phyloP scores from a whole-genome alignment of 2,888 invertebrate genomes.

The Ectemnius cavifrons region DNA sequence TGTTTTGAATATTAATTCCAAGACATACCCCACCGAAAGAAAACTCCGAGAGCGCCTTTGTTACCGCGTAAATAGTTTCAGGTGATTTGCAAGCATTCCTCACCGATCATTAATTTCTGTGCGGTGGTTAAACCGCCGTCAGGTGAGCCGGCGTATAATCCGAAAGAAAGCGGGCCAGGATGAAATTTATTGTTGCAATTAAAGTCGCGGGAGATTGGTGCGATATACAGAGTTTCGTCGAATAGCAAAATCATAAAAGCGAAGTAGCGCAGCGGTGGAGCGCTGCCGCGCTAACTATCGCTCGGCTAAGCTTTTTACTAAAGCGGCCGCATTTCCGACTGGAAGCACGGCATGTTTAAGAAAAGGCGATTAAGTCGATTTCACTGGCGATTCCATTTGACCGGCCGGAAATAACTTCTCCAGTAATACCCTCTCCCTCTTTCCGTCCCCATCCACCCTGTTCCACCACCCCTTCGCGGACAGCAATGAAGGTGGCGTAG shows the following conservation, averaged over 20 bases:
- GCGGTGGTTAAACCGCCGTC: not conserved
- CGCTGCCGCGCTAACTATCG: not conserved
- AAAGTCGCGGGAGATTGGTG: not conserved
- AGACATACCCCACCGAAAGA: not conserved
- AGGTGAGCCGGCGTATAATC: not conserved
- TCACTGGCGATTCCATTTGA: slow-evolving; percentile 7
- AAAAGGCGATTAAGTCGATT: not conserved
- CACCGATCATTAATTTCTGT: slow-evolving; percentile 1
- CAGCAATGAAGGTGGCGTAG: slow-evolving; percentile 10
- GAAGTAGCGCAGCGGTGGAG: no score
- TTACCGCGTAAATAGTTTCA: not conserved
- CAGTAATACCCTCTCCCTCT: slow-evolving; percentile 15
- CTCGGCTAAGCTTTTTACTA: no score
- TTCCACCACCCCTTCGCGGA: not conserved
- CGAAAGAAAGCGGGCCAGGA: not conserved
- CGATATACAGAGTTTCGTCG: not conserved
- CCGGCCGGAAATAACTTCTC: slow-evolving; percentile 33
- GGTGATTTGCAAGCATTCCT: slow-evolving; percentile 1
- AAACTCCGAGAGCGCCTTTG: not conserved
- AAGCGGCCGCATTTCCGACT: no score
- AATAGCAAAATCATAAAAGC: not conserved
- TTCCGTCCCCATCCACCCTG: no score
- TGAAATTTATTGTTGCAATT: slow-evolving; percentile 1
- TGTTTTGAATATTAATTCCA: not conserved
- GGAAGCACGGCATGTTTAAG: not conserved